phyloP scores from a whole-genome alignment of 1,140 invertebrate genomes.

The Tribolium castaneum region DNA sequence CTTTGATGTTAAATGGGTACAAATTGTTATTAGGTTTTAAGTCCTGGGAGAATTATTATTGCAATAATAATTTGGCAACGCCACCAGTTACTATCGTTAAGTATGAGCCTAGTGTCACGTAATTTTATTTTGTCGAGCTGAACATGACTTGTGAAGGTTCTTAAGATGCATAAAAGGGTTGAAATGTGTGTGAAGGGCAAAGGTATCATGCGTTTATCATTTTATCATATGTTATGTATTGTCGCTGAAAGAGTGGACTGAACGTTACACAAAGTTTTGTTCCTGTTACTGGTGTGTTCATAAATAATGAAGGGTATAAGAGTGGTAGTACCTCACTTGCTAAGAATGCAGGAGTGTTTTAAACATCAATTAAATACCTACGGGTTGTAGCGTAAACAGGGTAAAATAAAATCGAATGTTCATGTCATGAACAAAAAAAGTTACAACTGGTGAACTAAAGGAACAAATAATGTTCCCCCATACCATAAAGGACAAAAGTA shows the following conservation, averaged over 20 bases:
- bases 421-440: background rate
- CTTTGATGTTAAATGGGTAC: background rate
- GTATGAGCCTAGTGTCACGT: background rate
- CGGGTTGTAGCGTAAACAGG: background rate
- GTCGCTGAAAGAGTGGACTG: background rate
- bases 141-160: background rate
- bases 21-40: background rate
- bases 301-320: background rate
- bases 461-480: too few species aligned
- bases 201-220: background rate
- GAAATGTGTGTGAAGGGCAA: background rate
- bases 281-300: background rate
- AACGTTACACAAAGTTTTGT: background rate
- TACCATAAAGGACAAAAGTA: too few species aligned
- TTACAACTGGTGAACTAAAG: too few species aligned
- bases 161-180: background rate
- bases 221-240: background rate
- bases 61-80: background rate
- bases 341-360: background rate
- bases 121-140: background rate
- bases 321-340: background rate
- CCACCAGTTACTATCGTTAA: background rate
- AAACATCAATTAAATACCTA: background rate
- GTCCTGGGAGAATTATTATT: background rate
- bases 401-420: background rate